phyloP scores from a whole-genome alignment of 2,888 invertebrate genomes.

The Micoletzkya japonica region DNA sequence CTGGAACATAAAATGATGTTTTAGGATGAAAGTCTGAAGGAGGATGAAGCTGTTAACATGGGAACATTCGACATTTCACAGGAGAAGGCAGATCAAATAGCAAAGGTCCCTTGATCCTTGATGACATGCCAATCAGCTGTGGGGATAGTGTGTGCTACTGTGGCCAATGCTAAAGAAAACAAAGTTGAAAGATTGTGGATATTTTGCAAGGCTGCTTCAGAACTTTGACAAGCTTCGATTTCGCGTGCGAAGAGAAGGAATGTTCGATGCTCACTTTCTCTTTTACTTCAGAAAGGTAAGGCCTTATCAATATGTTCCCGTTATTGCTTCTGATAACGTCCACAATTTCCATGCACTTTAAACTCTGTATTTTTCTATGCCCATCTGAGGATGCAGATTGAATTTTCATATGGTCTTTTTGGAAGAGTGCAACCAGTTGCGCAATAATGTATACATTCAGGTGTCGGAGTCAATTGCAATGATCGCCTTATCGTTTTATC shows the following conservation, averaged over 20 bases:
- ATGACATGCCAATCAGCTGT: background rate
- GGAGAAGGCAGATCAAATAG: conserved; percentile 46
- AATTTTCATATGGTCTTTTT: background rate
- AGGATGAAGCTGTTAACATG: conserved; percentile 58
- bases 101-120: conserved; percentile 27
- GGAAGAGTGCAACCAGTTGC: background rate
- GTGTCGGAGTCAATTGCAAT: conserved; percentile 47
- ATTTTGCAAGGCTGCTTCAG: background rate
- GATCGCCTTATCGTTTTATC: conserved; percentile 49
- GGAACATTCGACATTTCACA: conserved; percentile 49
- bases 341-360: background rate
- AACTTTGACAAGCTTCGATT: conserved; percentile 53
- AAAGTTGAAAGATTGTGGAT: too few species aligned
- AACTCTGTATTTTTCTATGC: background rate
- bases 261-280: conserved; percentile 47
- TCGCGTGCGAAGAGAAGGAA: conserved; percentile 46
- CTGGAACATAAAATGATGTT: conserved; percentile 1
- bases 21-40: conserved; percentile 45
- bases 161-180: background rate
- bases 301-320: background rate
- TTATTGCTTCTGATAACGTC: background rate
- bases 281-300: conserved; percentile 54
- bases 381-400: background rate
- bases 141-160: background rate
- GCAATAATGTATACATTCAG: conserved; percentile 21